phyloP scores from a whole-genome alignment of 2,113 vertebrate species.

The Echinops telfairi region DNA sequence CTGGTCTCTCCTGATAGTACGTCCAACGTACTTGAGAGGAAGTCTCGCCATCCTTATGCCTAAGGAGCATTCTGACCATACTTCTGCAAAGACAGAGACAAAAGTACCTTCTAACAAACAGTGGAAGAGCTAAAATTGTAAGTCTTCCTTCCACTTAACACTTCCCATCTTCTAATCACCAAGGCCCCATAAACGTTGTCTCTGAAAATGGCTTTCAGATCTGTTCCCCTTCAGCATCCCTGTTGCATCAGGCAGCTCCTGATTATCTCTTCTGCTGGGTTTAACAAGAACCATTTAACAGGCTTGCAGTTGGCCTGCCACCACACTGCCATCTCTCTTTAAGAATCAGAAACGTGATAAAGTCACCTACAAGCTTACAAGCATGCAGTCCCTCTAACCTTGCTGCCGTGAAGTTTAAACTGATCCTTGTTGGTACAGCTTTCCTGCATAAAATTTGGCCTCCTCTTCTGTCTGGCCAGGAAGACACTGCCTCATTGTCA shows the following conservation, averaged over 20 bases:
- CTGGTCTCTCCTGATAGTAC: too few relatives aligned
- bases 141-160: not conserved
- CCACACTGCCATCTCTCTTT: not conserved
- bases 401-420: not conserved
- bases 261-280: not conserved
- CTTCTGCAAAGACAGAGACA: too few relatives aligned
- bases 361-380: not conserved
- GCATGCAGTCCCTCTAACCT: not conserved
- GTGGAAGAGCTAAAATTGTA: conserved; percentile 37
- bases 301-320: not conserved
- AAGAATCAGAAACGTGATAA: not conserved
- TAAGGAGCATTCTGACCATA: too few relatives aligned
- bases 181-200: not conserved
- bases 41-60: too few relatives aligned
- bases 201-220: not conserved
- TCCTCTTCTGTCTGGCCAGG: not conserved
- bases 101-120: not conserved
- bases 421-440: not conserved
- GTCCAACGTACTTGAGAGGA: too few relatives aligned
- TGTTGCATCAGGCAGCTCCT: not conserved
- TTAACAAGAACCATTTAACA: not conserved
- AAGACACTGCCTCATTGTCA: not conserved
- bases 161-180: not conserved
- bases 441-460: not conserved
- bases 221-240: not conserved